Base-by-base conservation (phyloP, 2,888 invertebrate genomes). In the Pecten maximus region DNA sequence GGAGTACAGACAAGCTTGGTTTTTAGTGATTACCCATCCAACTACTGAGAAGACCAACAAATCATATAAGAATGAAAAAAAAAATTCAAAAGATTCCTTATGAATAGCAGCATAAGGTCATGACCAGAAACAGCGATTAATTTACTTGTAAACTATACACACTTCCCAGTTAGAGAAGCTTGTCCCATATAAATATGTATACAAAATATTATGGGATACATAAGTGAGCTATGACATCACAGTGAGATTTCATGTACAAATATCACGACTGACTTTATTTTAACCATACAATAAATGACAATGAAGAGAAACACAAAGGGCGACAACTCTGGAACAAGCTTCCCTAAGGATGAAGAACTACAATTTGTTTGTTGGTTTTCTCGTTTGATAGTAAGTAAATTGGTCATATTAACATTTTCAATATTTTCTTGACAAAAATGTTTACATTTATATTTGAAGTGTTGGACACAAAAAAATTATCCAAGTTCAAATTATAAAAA, bases 171-270 rank as follows among this genome's bases (percentile, higher is more conserved):
- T 74, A 74, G 15, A 74, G 74, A 74, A 74, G 35, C 74, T 74
- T 74, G 74, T 74, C 35, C 74, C 28, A 74, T 15, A 74, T 28
- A 28, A 74, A 74, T 74, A 74, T 74, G 28, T 35, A 23, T n/a
- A 54, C 23, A 74, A 28, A 74, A 35, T 60, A 60, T 74, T 35
- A 74, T 74, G 74, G 35, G 74, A 74, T 74, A 74, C 35, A 74
- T 74, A 28, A 28, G 74, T 74, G 74, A 74, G 8, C 12, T 35
- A 74, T 74, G 74, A 74, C 54, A 54, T 54, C 54, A 54, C 74
- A 74, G 74, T 74, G 74, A 74, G 74, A 74, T 74, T 74, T 74
- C 74, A 74, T 74, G 74, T 74, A 74, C 74, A 74, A 60, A 35
- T 74, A 74, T 74, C 74, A 74, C 74, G 10, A 74, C 0, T 35